Evolutionary conservation across 1,140 invertebrate species (phyloP).

Genomic region (Ceratitis capitata): DNA sequence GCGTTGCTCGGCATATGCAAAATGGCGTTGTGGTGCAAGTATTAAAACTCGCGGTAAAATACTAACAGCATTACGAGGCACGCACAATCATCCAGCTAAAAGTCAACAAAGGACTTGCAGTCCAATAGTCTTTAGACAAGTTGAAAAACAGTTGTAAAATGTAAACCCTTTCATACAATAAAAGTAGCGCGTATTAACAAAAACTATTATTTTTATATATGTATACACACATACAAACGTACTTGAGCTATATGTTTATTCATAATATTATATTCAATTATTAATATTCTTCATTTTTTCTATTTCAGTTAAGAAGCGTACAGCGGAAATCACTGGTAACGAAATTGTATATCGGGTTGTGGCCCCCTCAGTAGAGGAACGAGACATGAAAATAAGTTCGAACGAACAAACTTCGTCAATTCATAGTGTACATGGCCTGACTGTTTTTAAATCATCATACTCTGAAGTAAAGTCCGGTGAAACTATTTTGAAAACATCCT

Average conservation of each 20-base stretch:
- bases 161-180: neutral
- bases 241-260: too few relatives aligned
- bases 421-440: neutral
- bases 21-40: conserved; percentile 47
- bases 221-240: too few relatives aligned
- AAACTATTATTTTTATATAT: too few relatives aligned
- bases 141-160: neutral
- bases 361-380: too few relatives aligned
- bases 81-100: conserved; percentile 53
- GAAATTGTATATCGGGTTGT: neutral
- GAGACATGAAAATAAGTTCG: too few relatives aligned
- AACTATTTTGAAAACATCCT: conserved; percentile 2
- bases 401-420: neutral
- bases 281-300: neutral
- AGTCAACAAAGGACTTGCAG: conserved; percentile 49
- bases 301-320: neutral
- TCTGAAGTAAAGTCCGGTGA: neutral
- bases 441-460: neutral
- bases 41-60: conserved; percentile 52
- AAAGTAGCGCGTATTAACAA: too few relatives aligned
- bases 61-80: conserved; percentile 42
- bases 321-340: neutral
- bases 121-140: conserved; percentile 39
- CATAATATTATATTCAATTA: neutral
- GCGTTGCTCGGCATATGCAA: conserved; percentile 54